Conservation (phyloP, 2,797 vertebrate genomes). For the Austrolebias charrua region DNA sequence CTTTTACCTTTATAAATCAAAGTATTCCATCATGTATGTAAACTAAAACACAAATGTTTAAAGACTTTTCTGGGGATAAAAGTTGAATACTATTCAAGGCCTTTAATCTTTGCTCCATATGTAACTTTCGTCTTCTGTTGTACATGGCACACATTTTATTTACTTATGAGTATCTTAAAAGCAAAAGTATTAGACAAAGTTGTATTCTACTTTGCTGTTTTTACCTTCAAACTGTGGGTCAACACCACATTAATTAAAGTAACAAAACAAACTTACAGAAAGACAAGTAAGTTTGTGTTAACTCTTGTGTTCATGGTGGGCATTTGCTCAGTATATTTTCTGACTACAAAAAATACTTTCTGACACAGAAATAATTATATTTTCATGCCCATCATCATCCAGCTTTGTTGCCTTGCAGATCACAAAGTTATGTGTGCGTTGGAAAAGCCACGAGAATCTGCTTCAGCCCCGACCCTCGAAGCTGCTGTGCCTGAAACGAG, state of each 20-base stretch:
- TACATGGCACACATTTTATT: no score
- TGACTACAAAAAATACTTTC: not conserved
- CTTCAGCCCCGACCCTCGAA: slow-evolving; percentile 94
- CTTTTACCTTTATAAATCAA: no score
- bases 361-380: slow-evolving; percentile 32
- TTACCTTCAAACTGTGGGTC: not conserved
- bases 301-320: slow-evolving; percentile 4
- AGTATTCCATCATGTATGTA: no score
- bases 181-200: not conserved
- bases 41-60: no score
- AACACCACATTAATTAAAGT: no score
- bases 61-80: no score
- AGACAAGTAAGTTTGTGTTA: not conserved
- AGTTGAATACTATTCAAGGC: no score
- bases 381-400: slow-evolving; percentile 34
- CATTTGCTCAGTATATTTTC: not conserved
- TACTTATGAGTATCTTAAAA: no score
- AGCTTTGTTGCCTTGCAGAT: slow-evolving; percentile 79
- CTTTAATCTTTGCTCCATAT: no score
- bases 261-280: slow-evolving; percentile 20
- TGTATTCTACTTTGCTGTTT: not conserved
- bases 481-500: slow-evolving; percentile 91
- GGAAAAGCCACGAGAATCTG: slow-evolving; percentile 95
- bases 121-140: no score
- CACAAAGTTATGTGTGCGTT: slow-evolving; percentile 90